Evolutionary conservation across 2,888 invertebrate species (phyloP).

Genomic region (Xanthia togata): DNA sequence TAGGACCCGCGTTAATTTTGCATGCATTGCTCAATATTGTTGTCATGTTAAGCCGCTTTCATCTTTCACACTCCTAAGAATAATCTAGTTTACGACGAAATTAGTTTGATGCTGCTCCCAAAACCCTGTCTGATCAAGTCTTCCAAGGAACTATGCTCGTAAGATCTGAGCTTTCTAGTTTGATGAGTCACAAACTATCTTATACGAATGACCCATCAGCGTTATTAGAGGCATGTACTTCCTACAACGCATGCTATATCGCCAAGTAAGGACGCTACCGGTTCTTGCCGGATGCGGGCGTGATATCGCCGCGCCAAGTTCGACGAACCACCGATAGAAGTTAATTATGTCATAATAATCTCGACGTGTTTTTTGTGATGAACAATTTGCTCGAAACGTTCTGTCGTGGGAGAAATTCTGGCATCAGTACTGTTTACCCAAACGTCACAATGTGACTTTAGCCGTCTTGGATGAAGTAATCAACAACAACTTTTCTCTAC

Average conservation of each 20-base stretch:
- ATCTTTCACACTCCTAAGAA: not conserved
- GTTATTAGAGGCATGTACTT: slow-evolving; percentile 41
- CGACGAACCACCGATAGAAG: slow-evolving; percentile 55
- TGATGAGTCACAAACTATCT: slow-evolving; percentile 2
- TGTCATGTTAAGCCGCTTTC: not conserved
- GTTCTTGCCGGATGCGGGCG: slow-evolving; percentile 62
- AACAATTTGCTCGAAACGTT: slow-evolving; percentile 4
- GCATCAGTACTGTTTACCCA: not conserved
- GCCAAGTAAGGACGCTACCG: slow-evolving; percentile 62
- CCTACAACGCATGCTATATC: slow-evolving; percentile 50
- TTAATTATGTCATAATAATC: slow-evolving; percentile 59
- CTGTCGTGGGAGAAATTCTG: not conserved
- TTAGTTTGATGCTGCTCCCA: not conserved
- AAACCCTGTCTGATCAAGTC: not conserved
- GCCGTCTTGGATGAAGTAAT: slow-evolving; percentile 13
- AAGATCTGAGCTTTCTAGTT: slow-evolving; percentile 7
- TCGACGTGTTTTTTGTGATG: slow-evolving; percentile 6
- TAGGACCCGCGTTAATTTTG: not conserved
- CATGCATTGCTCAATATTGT: not conserved
- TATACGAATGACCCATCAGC: slow-evolving; percentile 35
- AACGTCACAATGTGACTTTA: not conserved
- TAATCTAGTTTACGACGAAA: not conserved
- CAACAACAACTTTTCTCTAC: not conserved
- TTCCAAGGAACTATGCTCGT: not conserved
- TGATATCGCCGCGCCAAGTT: slow-evolving; percentile 56